These are phyloP conservation scores for Emesis russula DNA, from an alignment of 2,888 invertebrate genomes.

Conservation along the genomic window DNA sequence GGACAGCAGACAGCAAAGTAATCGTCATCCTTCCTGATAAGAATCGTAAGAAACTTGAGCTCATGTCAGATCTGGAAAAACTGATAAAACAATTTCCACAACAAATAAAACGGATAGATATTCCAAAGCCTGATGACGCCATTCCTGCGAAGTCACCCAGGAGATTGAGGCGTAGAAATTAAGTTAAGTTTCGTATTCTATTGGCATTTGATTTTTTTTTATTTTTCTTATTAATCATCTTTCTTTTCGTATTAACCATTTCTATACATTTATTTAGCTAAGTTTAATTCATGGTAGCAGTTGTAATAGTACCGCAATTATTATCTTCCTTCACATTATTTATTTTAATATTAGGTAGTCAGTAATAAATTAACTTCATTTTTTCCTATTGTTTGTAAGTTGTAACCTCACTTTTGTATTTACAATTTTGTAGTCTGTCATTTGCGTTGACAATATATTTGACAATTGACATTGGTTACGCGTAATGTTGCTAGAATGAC, in stretches of 20 bases:
- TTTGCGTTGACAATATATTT: too few species aligned
- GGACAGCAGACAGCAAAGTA: background rate
- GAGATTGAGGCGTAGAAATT: background rate
- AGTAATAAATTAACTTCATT: too few species aligned
- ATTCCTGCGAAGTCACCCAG: background rate
- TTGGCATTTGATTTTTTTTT: background rate
- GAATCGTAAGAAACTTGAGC: background rate
- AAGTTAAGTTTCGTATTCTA: background rate
- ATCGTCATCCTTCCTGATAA: background rate
- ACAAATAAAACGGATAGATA: background rate
- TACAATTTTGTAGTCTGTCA: too few species aligned
- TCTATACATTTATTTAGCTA: background rate
- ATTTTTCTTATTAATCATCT: background rate
- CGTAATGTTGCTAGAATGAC: too few species aligned
- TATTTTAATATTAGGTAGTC: too few species aligned
- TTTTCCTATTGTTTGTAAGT: too few species aligned
- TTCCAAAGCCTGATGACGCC: background rate
- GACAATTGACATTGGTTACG: too few species aligned
- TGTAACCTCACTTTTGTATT: too few species aligned
- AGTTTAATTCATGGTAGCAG: background rate
- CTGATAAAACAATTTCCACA: background rate
- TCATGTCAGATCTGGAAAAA: conserved; percentile 1
- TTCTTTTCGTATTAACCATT: background rate
- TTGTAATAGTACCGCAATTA: background rate
- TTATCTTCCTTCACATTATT: too few species aligned